phyloP scores from a whole-genome alignment of 2,797 vertebrate species.

The Vultur gryphus region DNA sequence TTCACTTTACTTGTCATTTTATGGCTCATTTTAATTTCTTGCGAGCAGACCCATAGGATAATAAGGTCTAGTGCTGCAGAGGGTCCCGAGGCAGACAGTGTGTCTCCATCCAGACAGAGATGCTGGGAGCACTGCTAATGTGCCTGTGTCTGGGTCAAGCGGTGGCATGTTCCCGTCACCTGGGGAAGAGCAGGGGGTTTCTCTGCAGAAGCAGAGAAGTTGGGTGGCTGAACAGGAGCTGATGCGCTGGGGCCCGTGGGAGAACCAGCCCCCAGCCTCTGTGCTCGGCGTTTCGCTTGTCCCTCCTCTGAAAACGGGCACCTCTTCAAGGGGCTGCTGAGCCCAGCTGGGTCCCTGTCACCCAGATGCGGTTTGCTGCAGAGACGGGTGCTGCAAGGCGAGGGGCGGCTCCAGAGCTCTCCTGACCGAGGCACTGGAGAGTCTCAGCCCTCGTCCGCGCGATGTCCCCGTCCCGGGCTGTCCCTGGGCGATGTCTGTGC shows the following conservation, averaged over 20 bases:
- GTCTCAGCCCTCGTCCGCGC: not conserved
- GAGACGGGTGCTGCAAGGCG: not conserved
- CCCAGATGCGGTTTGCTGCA: accelerated
- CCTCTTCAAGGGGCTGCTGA: not conserved
- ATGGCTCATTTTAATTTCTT: not conserved
- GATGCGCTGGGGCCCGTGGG: accelerated
- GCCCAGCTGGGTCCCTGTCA: not conserved
- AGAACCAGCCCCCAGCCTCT: accelerated
- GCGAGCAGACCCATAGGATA: not conserved
- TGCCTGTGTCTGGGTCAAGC: not conserved
- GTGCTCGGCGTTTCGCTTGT: accelerated
- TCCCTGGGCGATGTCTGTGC: not conserved
- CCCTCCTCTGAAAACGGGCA: accelerated
- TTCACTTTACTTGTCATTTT: slow-evolving; percentile 1
- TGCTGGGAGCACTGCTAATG: not conserved
- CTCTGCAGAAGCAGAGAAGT: not conserved
- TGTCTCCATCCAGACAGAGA: not conserved
- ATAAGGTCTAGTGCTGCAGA: not conserved
- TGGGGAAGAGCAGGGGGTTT: not conserved
- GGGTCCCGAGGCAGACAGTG: not conserved
- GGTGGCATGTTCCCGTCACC: not conserved
- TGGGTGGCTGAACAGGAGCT: not conserved
- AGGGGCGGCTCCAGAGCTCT: not conserved
- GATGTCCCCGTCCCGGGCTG: accelerated
- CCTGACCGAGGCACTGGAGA: accelerated